Evolutionary conservation across 92 coral and sea anemone species (phyloP), one percentile per base, ranked within the genome.

Genomic region (Plumapathes pennacea): DNA sequence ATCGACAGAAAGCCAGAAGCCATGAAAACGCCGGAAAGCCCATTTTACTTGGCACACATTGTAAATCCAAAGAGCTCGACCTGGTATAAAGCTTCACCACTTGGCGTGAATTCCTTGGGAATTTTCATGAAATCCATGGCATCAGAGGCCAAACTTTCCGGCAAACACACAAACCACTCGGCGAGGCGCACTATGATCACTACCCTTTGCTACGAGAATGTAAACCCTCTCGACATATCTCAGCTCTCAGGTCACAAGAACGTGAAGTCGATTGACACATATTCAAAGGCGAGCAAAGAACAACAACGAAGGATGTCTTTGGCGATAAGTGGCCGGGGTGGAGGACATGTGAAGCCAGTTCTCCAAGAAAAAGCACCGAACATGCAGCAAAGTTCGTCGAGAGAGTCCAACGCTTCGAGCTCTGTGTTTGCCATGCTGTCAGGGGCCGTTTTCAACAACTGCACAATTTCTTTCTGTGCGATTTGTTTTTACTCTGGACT

Each of bases 181-280:
- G 81, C 73, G 6, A 50, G 73, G 26, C 73, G 51, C 8, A 74
- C 81, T 12, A 74, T 63, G 73, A 54, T 74, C 0, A 41, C 75
- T 13, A 28, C 60, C 14, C 53, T 75, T 10, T 23, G 65, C 29
- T 67, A 75, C 61, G 58, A 62, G 18, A 46, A 62, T 26, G 27
- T 50, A 38, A 67, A 29, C 25, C 36, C 61, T 8, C 50, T 65
- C 13, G 61, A 65, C 32, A 65, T 65, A 14, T 0, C 42, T 25
- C 64, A 68, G 25, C 34, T 68, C 25, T 54, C 76, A n/a, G 64
- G 55, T 22, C 76, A 68, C 54, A 68, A 68, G 42, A 68, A 68
- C 26, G 46, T 54, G 3, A 68, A 68, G 24, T 68, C 64, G 33
- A 54, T 68, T 10, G 55, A 54, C 41, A 25, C 28, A 34, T 54